phyloP scores from a whole-genome alignment of 2,888 invertebrate species.

The Agonum fuliginosum region DNA sequence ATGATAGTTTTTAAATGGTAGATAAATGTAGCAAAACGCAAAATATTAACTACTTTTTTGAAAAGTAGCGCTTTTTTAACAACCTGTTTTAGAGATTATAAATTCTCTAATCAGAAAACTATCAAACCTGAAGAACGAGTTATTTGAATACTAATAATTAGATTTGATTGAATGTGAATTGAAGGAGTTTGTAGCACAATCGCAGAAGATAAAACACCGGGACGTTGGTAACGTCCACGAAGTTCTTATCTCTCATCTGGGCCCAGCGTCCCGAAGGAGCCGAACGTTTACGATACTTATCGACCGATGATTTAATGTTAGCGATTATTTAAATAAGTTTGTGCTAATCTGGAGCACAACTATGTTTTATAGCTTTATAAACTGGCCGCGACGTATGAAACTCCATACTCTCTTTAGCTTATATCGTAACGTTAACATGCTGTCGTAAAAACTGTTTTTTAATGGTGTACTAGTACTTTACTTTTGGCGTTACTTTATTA shows the following conservation, averaged over 20 bases:
- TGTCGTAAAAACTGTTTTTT: constrained; percentile 22
- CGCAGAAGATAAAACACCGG: constrained; percentile 48
- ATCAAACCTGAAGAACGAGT: too few species aligned
- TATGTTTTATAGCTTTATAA: constrained; percentile 58
- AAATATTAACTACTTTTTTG: too few species aligned
- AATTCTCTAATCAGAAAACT: too few species aligned
- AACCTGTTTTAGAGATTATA: too few species aligned
- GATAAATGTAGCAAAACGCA: too few species aligned
- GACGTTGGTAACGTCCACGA: constrained; percentile 21
- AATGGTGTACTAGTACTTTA: background rate
- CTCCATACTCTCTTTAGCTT: background rate
- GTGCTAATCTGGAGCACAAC: constrained; percentile 53
- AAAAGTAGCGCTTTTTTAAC: too few species aligned
- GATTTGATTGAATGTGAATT: too few species aligned
- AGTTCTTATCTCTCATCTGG: constrained; percentile 52
- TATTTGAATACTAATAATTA: too few species aligned
- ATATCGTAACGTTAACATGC: background rate
- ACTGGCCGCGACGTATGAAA: constrained; percentile 32
- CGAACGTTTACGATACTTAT: constrained; percentile 56
- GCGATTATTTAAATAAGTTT: constrained; percentile 60
- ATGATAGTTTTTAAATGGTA: too few species aligned
- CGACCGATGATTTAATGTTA: constrained; percentile 59
- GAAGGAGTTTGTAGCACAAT: background rate
- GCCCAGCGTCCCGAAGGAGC: constrained; percentile 48
- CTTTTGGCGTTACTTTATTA: constrained; percentile 19